phyloP scores from a whole-genome alignment of 2,888 invertebrate species.

The Chironomus riparius region DNA sequence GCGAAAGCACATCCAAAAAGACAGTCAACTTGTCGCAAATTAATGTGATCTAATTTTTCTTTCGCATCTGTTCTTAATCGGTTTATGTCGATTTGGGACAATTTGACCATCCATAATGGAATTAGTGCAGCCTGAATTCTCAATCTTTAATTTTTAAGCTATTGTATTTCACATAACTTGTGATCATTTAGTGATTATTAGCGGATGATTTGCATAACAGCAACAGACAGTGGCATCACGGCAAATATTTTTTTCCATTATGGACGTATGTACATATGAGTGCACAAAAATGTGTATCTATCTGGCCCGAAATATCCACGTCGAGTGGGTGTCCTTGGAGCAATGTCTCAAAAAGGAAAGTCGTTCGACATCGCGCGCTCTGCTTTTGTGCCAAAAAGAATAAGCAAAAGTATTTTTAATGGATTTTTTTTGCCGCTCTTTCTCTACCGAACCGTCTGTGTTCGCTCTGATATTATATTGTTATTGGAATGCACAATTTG shows the following conservation, averaged over 20 bases:
- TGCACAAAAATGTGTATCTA: neutral
- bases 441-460: neutral
- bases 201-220: neutral
- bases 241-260: too few species aligned
- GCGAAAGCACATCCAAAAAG: too few species aligned
- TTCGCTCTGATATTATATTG: neutral
- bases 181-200: too few species aligned
- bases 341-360: conserved; percentile 17
- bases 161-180: too few species aligned
- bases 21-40: too few species aligned
- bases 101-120: too few species aligned
- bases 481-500: neutral
- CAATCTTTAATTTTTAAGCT: too few species aligned
- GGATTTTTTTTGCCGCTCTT: conserved; percentile 1
- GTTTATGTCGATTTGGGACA: too few species aligned
- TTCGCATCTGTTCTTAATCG: too few species aligned
- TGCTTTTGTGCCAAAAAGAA: neutral
- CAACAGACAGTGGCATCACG: too few species aligned
- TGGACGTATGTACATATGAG: neutral
- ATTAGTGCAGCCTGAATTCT: too few species aligned
- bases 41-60: too few species aligned
- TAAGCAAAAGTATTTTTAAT: conserved; percentile 6
- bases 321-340: conserved; percentile 20
- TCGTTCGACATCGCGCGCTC: neutral
- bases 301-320: neutral